phyloP scores from a whole-genome alignment of 2,888 invertebrate genomes.

The Holacanthella duospinosa region DNA sequence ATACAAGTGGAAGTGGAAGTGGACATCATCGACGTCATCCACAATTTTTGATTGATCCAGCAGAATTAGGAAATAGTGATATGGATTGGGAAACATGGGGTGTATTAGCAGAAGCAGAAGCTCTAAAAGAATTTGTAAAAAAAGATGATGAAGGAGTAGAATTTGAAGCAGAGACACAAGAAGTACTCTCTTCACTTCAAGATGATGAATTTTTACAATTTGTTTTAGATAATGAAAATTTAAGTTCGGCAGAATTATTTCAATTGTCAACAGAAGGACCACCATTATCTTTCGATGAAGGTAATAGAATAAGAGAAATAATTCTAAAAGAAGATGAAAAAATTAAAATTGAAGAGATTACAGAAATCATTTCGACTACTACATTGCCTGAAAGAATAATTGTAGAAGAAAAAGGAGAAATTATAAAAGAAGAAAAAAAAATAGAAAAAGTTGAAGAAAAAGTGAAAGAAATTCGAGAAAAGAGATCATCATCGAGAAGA shows the following conservation, averaged over 20 bases:
- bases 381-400: not conserved
- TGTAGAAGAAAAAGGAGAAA: not conserved
- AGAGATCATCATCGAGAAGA: constrained; percentile 13
- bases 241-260: constrained; percentile 26
- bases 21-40: constrained; percentile 10
- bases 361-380: not conserved
- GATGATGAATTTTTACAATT: constrained; percentile 27
- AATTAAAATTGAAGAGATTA: not conserved
- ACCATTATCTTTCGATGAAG: too few species aligned
- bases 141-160: not conserved
- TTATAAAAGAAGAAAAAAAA: not conserved
- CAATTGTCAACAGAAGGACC: not conserved
- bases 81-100: not conserved
- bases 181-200: constrained; percentile 26
- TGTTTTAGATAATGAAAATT: constrained; percentile 20
- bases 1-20: constrained; percentile 14
- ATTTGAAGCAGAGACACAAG: constrained; percentile 15
- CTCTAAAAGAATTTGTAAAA: not conserved
- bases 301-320: too few species aligned
- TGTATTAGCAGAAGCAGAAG: not conserved
- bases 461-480: constrained; percentile 15
- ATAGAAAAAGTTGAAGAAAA: constrained; percentile 8
- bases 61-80: not conserved
- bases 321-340: constrained; percentile 14
- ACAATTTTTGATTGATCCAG: constrained; percentile 6